phyloP scores from a whole-genome alignment of 2,888 invertebrate genomes.

The Ormyrus nitidulus region DNA sequence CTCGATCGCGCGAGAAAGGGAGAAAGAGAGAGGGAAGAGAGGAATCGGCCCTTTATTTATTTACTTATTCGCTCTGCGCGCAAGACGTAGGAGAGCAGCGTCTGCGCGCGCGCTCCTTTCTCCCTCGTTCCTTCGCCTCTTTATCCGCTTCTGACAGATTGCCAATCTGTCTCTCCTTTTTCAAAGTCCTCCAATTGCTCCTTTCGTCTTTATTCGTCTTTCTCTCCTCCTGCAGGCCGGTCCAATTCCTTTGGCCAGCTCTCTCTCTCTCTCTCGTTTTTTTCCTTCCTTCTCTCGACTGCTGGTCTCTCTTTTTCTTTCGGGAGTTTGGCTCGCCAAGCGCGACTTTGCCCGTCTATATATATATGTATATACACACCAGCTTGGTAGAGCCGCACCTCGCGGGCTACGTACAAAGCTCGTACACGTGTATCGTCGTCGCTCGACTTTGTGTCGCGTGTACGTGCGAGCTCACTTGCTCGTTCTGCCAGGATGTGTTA shows the following conservation, averaged over 20 bases:
- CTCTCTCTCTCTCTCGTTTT: neutral
- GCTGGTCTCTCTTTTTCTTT: too few relatives aligned
- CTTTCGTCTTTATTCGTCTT: neutral
- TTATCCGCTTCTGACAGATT: slow-evolving; percentile 53
- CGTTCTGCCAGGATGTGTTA: too few relatives aligned
- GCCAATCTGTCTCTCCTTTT: slow-evolving; percentile 59
- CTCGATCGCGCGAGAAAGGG: too few relatives aligned
- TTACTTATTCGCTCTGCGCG: slow-evolving; percentile 13
- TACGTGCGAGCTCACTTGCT: too few relatives aligned
- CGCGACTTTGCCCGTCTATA: too few relatives aligned
- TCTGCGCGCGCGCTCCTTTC: neutral
- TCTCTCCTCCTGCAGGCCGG: neutral
- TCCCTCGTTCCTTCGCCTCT: slow-evolving; percentile 11
- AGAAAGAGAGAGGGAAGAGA: too few relatives aligned
- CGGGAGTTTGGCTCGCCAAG: too few relatives aligned
- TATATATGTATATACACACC: too few relatives aligned
- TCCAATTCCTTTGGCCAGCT: slow-evolving; percentile 11
- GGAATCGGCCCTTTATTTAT: slow-evolving; percentile 2
- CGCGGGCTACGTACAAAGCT: too few relatives aligned
- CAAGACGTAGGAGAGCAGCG: neutral
- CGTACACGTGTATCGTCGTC: too few relatives aligned
- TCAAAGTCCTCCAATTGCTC: slow-evolving; percentile 59
- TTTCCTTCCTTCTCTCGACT: slow-evolving; percentile 21
- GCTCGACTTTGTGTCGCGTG: too few relatives aligned
- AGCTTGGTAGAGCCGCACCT: too few relatives aligned